phyloP scores from a whole-genome alignment of 2,888 invertebrate species.

The Aphodius sticticus region DNA sequence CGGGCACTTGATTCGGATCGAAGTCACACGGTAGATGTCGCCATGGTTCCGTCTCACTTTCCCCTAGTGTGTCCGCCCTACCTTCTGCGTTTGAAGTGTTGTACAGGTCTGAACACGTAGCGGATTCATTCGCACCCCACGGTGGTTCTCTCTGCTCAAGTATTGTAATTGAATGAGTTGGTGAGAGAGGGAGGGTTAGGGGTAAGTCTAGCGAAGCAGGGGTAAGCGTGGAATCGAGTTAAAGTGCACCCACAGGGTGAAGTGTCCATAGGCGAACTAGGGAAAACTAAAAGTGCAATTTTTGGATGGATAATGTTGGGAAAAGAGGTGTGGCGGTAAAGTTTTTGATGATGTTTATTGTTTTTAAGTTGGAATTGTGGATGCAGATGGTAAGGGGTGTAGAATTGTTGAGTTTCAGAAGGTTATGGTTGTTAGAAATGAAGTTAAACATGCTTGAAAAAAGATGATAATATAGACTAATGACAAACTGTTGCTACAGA shows the following conservation, averaged over 20 bases:
- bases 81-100: background rate
- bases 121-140: background rate
- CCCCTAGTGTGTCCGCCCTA: too few relatives aligned
- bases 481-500: too few relatives aligned
- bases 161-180: background rate
- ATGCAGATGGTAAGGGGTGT: background rate
- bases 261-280: background rate
- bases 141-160: background rate
- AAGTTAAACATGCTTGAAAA: too few relatives aligned
- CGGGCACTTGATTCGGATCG: too few relatives aligned
- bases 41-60: too few relatives aligned
- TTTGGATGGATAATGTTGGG: background rate
- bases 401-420: too few relatives aligned
- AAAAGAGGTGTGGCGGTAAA: background rate
- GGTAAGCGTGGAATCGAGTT: background rate
- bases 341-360: background rate
- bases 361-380: background rate
- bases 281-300: background rate
- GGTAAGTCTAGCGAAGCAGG: background rate
- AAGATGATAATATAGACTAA: too few relatives aligned
- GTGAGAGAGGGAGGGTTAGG: background rate
- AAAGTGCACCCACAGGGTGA: background rate
- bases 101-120: background rate
- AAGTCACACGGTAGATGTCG: too few relatives aligned
- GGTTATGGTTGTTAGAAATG: too few relatives aligned